A percentile compares a stretch with the other conserved stretches of the same genome.
These are phyloP conservation scores for Varanus salvator DNA, from an alignment of 2,113 vertebrate species.

Conservation along the genomic window DNA sequence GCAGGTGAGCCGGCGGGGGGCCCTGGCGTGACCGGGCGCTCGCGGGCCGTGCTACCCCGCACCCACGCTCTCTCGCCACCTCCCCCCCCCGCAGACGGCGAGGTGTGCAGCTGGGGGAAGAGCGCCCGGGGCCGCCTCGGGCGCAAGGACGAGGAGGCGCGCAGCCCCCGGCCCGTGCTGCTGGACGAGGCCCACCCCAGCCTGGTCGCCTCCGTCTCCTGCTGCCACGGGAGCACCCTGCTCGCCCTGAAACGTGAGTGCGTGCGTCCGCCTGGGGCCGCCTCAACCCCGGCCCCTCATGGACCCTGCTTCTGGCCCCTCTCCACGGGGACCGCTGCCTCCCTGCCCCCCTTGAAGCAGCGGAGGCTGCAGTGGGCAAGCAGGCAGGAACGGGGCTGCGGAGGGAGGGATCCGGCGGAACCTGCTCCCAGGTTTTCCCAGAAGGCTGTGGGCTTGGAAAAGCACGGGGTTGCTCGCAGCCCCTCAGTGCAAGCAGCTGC, in stretches of 20 bases:
- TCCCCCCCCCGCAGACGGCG: constrained; percentile 80
- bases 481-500: too few relatives aligned
- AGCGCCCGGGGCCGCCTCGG: constrained; percentile 95
- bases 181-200: constrained; percentile 91
- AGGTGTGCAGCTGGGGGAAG: constrained; percentile 98
- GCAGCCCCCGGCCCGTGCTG: constrained; percentile 86
- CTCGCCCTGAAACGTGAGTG: constrained; percentile 95
- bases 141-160: constrained; percentile 91
- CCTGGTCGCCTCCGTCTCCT: constrained; percentile 91
- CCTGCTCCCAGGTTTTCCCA: not conserved
- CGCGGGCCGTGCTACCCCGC: too few relatives aligned
- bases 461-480: too few relatives aligned
- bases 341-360: not conserved
- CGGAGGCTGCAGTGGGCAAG: not conserved
- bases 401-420: not conserved
- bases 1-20: constrained; percentile 80
- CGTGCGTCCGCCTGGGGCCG: not conserved
- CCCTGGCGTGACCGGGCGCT: not conserved
- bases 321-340: too few relatives aligned
- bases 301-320: not conserved
- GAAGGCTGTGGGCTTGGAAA: not conserved
- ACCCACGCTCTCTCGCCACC: not conserved
- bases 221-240: constrained; percentile 97
- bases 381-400: too few relatives aligned
- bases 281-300: too few relatives aligned